Conservation (phyloP, 2,797 vertebrate species). For the Diplodus puntazzo region DNA sequence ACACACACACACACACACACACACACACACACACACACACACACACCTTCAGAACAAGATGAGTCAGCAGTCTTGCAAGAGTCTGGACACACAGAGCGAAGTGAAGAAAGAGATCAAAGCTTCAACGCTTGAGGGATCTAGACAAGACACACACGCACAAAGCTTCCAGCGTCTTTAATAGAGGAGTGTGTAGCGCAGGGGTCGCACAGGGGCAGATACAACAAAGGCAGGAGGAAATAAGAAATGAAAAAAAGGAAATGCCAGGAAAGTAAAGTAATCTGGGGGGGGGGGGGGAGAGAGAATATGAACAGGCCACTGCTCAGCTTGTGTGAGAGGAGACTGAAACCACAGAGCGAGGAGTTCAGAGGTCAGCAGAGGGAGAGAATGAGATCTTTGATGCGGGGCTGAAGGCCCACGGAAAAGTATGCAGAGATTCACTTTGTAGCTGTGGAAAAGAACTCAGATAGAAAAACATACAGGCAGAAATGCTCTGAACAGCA, state of each 20-base stretch:
- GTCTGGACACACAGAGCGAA: slow-evolving; percentile 43
- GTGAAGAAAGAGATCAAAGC: slow-evolving; percentile 69
- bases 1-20: not conserved
- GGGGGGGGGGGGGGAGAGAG: slow-evolving; percentile 41
- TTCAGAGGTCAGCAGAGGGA: slow-evolving; percentile 58
- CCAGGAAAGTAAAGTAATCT: slow-evolving; percentile 71
- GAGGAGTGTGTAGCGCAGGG: slow-evolving; percentile 51
- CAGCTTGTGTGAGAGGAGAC: slow-evolving; percentile 57
- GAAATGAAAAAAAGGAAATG: slow-evolving; percentile 74
- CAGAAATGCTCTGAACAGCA: not conserved
- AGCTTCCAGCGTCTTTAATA: slow-evolving; percentile 37
- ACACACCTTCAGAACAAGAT: slow-evolving; percentile 27
- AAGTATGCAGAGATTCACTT: slow-evolving; percentile 19
- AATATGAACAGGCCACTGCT: slow-evolving; percentile 61
- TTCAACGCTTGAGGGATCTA: slow-evolving; percentile 59
- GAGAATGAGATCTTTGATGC: slow-evolving; percentile 45
- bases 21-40: slow-evolving; percentile 4
- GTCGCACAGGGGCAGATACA: slow-evolving; percentile 70
- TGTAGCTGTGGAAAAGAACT: slow-evolving; percentile 24
- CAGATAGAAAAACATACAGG: slow-evolving; percentile 20
- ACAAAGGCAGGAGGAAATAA: slow-evolving; percentile 78
- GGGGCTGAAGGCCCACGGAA: not conserved
- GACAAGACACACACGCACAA: slow-evolving; percentile 41
- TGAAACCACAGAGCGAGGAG: slow-evolving; percentile 44
- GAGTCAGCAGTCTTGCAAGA: slow-evolving; percentile 63